Conservation (phyloP, 2,797 vertebrate species). For the Brotula barbata region DNA sequence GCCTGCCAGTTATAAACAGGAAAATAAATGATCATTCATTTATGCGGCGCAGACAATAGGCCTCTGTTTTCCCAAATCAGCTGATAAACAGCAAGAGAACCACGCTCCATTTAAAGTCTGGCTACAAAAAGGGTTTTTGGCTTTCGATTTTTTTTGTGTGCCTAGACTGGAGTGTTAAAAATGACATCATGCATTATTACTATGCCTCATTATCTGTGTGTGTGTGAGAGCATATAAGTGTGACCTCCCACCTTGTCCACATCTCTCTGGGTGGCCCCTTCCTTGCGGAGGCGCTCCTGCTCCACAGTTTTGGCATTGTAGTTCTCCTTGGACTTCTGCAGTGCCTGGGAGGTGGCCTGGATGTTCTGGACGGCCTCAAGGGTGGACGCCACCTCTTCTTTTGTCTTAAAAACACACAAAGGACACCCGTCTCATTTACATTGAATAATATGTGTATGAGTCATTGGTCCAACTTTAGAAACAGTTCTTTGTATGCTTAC, state of each 20-base stretch:
- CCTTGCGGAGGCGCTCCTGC: conserved; percentile 94
- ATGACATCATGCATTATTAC: conserved; percentile 51
- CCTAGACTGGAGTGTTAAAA: conserved; percentile 15
- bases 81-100: conserved; percentile 13
- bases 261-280: conserved; percentile 94
- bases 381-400: conserved; percentile 96
- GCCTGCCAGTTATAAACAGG: conserved; percentile 78
- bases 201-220: conserved; percentile 36
- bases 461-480: neutral
- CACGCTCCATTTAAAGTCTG: conserved; percentile 3
- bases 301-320: conserved; percentile 93
- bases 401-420: conserved; percentile 79
- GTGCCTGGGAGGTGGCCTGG: conserved; percentile 90
- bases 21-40: conserved; percentile 33
- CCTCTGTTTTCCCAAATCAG: conserved; percentile 38
- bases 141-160: conserved; percentile 38
- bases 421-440: neutral
- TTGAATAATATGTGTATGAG: conserved; percentile 12
- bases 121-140: no score
- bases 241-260: conserved; percentile 89
- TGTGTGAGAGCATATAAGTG: conserved; percentile 14
- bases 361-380: conserved; percentile 96
- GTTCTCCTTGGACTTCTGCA: conserved; percentile 96
- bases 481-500: neutral
- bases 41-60: conserved; percentile 29